These are phyloP conservation scores for Calephelis virginiensis DNA, from an alignment of 1,140 invertebrate species.

Conservation along the genomic window DNA sequence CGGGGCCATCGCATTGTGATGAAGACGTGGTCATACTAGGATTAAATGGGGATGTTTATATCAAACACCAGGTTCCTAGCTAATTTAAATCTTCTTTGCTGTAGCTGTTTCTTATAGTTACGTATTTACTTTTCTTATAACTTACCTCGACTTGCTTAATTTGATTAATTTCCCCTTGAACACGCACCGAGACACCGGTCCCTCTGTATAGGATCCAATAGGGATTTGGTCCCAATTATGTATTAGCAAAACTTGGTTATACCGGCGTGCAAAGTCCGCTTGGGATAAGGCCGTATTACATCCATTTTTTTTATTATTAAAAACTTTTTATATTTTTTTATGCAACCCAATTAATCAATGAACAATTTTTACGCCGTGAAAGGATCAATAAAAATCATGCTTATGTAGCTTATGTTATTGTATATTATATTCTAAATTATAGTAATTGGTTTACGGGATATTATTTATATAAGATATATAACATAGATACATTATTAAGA, in stretches of 20 bases:
- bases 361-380: too few relatives aligned
- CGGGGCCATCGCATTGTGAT: too few relatives aligned
- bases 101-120: constrained; percentile 11
- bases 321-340: not conserved
- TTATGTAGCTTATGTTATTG: too few relatives aligned
- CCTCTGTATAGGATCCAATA: constrained; percentile 51
- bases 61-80: not conserved
- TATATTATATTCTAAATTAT: too few relatives aligned
- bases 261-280: constrained; percentile 45
- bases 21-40: too few relatives aligned
- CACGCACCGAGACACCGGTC: constrained; percentile 63
- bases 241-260: constrained; percentile 65
- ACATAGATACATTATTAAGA: too few relatives aligned
- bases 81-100: not conserved
- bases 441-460: too few relatives aligned
- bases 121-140: constrained; percentile 34
- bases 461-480: too few relatives aligned
- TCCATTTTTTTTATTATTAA: not conserved
- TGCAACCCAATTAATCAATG: too few relatives aligned
- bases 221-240: constrained; percentile 72
- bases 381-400: too few relatives aligned
- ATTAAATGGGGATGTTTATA: too few relatives aligned
- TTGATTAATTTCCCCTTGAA: constrained; percentile 70
- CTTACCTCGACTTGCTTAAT: constrained; percentile 57
- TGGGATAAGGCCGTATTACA: constrained; percentile 16